These are phyloP conservation scores for Triplophysa rosa DNA, from an alignment of 2,113 vertebrate genomes.

Conservation along the genomic window DNA sequence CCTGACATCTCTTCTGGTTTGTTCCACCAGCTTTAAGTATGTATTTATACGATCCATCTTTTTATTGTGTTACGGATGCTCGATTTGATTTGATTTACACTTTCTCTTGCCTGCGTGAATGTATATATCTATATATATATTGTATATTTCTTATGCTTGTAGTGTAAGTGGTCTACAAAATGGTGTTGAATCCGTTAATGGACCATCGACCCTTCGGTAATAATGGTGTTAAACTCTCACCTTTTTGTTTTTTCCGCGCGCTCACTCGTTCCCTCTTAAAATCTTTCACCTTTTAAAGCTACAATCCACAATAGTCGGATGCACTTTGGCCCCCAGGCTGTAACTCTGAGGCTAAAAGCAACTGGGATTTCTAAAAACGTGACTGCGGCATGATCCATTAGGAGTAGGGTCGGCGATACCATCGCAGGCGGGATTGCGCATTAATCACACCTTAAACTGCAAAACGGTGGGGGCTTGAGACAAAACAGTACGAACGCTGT, in stretches of 20 bases:
- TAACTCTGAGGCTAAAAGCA: slow-evolving; percentile 35
- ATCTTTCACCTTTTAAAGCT: slow-evolving; percentile 43
- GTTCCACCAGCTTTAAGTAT: slow-evolving; percentile 45
- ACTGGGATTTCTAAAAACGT: slow-evolving; percentile 27
- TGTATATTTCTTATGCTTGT: slow-evolving; percentile 41
- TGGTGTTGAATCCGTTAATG: slow-evolving; percentile 25
- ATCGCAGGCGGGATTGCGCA: neutral
- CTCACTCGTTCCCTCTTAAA: slow-evolving; percentile 33
- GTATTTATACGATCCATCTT: slow-evolving; percentile 38
- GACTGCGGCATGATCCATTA: slow-evolving; percentile 16
- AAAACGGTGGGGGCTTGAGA: neutral
- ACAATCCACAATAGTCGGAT: slow-evolving; percentile 40
- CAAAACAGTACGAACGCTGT: neutral
- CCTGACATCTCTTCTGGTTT: slow-evolving; percentile 33
- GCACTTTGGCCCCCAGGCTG: slow-evolving; percentile 37
- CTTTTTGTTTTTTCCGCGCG: neutral
- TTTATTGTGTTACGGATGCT: slow-evolving; percentile 21
- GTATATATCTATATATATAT: slow-evolving; percentile 41
- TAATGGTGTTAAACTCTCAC: slow-evolving; percentile 3
- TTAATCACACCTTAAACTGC: slow-evolving; percentile 11
- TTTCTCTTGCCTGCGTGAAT: slow-evolving; percentile 36
- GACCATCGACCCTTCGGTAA: slow-evolving; percentile 33
- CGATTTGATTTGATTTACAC: slow-evolving; percentile 39
- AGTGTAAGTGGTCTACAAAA: slow-evolving; percentile 27
- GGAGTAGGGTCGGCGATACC: neutral